Conservation (phyloP, 2,888 invertebrate species). For the Elegia similella region DNA sequence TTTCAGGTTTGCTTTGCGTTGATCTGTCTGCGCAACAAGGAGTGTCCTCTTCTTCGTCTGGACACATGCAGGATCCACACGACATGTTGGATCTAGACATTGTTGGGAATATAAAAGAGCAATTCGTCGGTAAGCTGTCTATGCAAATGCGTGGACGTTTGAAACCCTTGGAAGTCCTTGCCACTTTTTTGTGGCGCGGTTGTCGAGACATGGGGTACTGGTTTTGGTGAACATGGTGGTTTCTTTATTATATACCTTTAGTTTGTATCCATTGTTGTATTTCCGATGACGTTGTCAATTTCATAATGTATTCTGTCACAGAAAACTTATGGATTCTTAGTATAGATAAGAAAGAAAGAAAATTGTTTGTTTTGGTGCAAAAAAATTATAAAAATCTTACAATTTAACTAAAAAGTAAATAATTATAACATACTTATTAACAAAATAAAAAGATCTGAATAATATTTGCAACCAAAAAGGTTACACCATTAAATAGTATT, state of each 20-base stretch:
- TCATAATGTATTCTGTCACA: not conserved
- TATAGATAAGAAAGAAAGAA: no score
- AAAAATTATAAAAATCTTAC: no score
- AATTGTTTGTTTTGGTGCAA: no score
- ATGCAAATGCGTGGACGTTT: not conserved
- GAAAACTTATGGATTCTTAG: not conserved
- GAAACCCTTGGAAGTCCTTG: no score
- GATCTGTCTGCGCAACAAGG: no score
- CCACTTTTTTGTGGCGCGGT: not conserved
- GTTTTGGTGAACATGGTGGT: not conserved
- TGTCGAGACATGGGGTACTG: not conserved
- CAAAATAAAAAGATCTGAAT: no score
- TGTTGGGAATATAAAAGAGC: not conserved
- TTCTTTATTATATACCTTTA: not conserved
- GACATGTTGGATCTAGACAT: not conserved
- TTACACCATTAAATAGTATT: no score
- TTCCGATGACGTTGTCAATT: constrained; percentile 13
- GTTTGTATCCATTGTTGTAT: not conserved
- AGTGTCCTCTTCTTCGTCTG: no score
- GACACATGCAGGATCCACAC: not conserved
- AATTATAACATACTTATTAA: no score
- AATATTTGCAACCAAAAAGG: no score
- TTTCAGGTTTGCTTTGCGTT: no score
- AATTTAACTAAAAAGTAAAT: no score
- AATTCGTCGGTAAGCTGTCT: not conserved